Conservation (phyloP, 1,140 invertebrate species). For the Cydia fagiglandana region DNA sequence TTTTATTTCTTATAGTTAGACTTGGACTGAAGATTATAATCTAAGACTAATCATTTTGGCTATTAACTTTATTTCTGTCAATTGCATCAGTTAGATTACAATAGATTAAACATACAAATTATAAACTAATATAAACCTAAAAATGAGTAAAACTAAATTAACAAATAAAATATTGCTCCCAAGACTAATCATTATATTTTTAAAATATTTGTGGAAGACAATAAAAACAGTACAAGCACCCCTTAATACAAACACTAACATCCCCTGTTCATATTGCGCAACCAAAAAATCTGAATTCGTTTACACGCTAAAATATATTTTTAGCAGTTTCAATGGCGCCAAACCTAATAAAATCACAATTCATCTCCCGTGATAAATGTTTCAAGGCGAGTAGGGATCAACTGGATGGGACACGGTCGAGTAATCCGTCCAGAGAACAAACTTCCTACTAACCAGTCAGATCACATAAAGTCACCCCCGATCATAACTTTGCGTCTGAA, state of each 20-base stretch:
- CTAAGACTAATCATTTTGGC: too few relatives aligned
- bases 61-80: too few relatives aligned
- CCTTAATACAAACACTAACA: not conserved
- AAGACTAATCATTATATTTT: too few relatives aligned
- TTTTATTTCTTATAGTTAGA: too few relatives aligned
- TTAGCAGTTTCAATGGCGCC: conserved; percentile 19
- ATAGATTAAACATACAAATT: too few relatives aligned
- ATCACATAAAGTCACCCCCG: conserved; percentile 46
- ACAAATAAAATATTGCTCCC: too few relatives aligned
- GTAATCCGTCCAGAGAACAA: conserved; percentile 31
- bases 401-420: conserved; percentile 25
- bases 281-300: not conserved
- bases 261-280: not conserved
- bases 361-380: conserved; percentile 25
- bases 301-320: conserved; percentile 11
- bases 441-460: conserved; percentile 41
- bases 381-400: conserved; percentile 13
- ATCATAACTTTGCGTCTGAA: conserved; percentile 46
- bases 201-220: too few relatives aligned
- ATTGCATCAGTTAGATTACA: too few relatives aligned
- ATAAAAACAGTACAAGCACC: too few relatives aligned
- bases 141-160: too few relatives aligned
- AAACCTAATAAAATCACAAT: conserved; percentile 20
- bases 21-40: too few relatives aligned
- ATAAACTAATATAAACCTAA: too few relatives aligned